Percentiles rank a stretch among this genome's conserved stretches.
Conservation (phyloP, 2,888 invertebrate species). For the Hirtodrosophila duncani region DNA sequence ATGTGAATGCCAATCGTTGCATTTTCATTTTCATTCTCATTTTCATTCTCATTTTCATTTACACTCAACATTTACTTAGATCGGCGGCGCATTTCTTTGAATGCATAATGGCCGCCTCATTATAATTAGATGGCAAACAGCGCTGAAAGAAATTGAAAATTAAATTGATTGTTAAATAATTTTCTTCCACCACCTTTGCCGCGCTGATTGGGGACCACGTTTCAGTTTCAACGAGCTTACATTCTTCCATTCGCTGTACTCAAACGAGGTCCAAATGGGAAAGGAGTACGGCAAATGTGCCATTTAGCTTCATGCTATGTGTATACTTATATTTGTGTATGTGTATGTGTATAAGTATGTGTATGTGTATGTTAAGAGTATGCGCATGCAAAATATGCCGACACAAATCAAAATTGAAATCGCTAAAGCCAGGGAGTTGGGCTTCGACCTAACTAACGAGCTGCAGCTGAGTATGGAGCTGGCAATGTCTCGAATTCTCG, state of each 20-base stretch:
- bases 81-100: slow-evolving; percentile 45
- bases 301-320: too few relatives aligned
- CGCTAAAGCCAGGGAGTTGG: slow-evolving; percentile 48
- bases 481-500: slow-evolving; percentile 1
- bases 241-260: too few relatives aligned
- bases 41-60: slow-evolving; percentile 32
- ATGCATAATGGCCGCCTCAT: slow-evolving; percentile 20
- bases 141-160: slow-evolving; percentile 65
- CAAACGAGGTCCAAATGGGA: too few relatives aligned
- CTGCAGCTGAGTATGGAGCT: not conserved
- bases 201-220: slow-evolving; percentile 51
- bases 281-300: too few relatives aligned
- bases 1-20: too few relatives aligned
- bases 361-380: too few relatives aligned
- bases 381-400: slow-evolving; percentile 69
- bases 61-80: slow-evolving; percentile 17
- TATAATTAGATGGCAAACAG: slow-evolving; percentile 73
- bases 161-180: slow-evolving; percentile 69
- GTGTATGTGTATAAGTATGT: too few relatives aligned
- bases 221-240: too few relatives aligned
- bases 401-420: slow-evolving; percentile 69
- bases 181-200: slow-evolving; percentile 62
- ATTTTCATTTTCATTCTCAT: slow-evolving; percentile 17
- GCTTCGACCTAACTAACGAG: slow-evolving; percentile 50
- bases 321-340: too few relatives aligned